Base-by-base conservation (phyloP, 2,113 vertebrate genomes). In the Ceratotherium simum region DNA sequence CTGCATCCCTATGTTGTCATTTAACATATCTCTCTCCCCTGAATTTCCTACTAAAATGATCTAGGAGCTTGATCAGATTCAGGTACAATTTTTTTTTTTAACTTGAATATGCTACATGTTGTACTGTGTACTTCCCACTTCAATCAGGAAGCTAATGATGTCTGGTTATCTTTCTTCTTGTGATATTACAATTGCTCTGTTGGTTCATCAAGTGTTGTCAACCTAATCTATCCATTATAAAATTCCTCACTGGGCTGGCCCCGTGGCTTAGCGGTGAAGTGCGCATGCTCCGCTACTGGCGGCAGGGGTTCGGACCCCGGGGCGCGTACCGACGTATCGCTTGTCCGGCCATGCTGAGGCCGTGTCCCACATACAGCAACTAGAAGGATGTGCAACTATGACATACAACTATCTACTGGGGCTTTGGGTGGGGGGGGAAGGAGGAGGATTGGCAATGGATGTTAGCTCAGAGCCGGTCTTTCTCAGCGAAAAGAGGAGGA, bases 1-100 rank as follows among this genome's bases (percentile, higher is more conserved):
- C 20, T 80, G 27, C 21, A 72, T 91, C 54, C 11, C 42, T 25
- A 16, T 60, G 48, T 48, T 78, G n/a, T 62, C 21, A 70, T 10
- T 78, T 84, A 78, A 78, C 48, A 91, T 6, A 90, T 42, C 64
- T 80, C 31, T n/a, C 58, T 58, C 64, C 46, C 31, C 25, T 54
- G 60, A 42, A 65, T 87, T 80, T 86, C 64, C 82, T 80, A 64
- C 86, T 54, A 92, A 94, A 70, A 56, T 42, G 75, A 95, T 72
- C 5, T 72, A 86, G n/a, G 29, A 64, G n/a, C 42, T 87, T 86
- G 42, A 86, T 56, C 21, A 62, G 81, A 62, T 80, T 92, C 54
- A 64, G 42, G 82, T 60, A 92, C 16, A 62, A 36, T 51, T 81
- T 67, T 83, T 42, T 42, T 46, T 23, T 72, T 51, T 83, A 70